Base-by-base conservation (phyloP, 2,797 vertebrate species). In the Micrastur ruficollis region DNA sequence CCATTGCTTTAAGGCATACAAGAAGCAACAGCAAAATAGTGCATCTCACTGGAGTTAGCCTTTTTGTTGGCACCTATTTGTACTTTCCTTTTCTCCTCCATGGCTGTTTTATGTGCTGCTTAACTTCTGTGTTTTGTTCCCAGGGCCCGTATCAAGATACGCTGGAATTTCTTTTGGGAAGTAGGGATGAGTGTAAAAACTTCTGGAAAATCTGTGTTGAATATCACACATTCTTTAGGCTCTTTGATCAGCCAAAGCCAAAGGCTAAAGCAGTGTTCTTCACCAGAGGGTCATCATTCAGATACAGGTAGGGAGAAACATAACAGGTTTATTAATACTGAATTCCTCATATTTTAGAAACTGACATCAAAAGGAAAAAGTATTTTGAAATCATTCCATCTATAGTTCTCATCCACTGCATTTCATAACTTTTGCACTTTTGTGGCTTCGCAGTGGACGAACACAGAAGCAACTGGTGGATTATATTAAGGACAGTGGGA, bases 191-290 rank as follows among this genome's bases (percentile, higher is more conserved):
- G 63, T 99, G 99, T 95, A 99, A 99, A 97, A 98, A 99, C 95
- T 99, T 99, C 96, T 99, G 99, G 99, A 99, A 99, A 98, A 99
- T 99, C 96, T 99, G 99, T 93, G 99, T 99, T 84, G 99, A 99
- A 55, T 99, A 99, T 95, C 99, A 99, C 91, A 99, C 99, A 0
- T 99, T 99, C 95, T 99, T 99, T 94, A 99, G 99, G 55, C 98
- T 99, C 65, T 98, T 99, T 18, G 99, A 99, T 95, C 99, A 99
- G 93, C 99, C 99, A 5, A 98, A 98, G 88, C 99, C 99, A 84
- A 99, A 99, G 97, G 97, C 99, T 86, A 99, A 99, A 98, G 97
- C 99, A 6, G 97, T 99, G 76, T 97, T 99, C 94, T 99, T 99
- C 97, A 99, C 98, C 75, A 98, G 99, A 94, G 99, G 99, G n/a